These are phyloP conservation scores for Myotis vivesi DNA, from an alignment of 2,797 vertebrate genomes.

Conservation along the genomic window DNA sequence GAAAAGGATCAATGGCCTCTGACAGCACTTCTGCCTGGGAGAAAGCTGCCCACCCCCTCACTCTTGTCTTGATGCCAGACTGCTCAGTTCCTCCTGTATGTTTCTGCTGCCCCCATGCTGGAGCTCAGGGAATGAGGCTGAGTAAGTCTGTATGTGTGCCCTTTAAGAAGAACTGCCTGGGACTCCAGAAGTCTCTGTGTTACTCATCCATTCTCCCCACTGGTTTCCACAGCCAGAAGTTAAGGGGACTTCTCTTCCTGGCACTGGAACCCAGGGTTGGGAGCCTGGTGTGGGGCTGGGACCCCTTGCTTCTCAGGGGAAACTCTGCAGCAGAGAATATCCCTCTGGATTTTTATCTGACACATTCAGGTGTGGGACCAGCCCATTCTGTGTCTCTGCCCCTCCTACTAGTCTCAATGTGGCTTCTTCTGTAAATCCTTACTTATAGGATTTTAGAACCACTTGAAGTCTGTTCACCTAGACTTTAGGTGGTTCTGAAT, in stretches of 20 bases:
- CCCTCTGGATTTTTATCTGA: neutral
- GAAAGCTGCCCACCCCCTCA: neutral
- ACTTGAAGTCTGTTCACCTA: neutral
- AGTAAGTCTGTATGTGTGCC: neutral
- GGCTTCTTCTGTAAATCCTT: neutral
- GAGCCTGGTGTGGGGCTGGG: neutral
- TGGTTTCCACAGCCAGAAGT: neutral
- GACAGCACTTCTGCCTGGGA: neutral
- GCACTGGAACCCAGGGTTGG: neutral
- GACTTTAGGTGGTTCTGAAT: neutral
- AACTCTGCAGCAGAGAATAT: neutral
- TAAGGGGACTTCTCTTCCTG: neutral
- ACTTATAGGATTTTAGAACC: neutral
- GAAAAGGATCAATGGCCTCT: neutral
- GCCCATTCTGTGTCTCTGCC: neutral
- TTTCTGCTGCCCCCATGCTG: neutral
- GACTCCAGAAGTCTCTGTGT: neutral
- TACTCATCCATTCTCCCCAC: neutral
- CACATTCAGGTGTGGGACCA: too few species aligned
- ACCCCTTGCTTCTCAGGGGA: neutral
- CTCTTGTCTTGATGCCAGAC: neutral
- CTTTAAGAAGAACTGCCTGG: neutral
- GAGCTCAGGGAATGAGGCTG: neutral
- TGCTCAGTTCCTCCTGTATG: neutral
- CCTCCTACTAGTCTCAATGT: neutral